A percentile compares a stretch with the other conserved stretches of the same genome.
Conservation (phyloP, 2,888 invertebrate species). For the Ormyrus rosae region DNA sequence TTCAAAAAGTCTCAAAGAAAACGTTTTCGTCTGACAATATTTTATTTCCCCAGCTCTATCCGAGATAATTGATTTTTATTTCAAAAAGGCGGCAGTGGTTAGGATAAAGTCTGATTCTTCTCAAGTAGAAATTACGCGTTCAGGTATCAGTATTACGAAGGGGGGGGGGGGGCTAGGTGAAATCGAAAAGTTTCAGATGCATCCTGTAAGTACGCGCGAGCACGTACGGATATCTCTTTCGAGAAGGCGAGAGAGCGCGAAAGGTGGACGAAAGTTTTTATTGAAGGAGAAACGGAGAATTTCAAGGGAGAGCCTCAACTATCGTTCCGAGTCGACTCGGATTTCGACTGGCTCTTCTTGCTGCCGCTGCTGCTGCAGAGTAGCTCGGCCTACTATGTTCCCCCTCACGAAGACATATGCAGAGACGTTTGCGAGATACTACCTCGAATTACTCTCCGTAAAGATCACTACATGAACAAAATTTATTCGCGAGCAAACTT, state of each 20-base stretch:
- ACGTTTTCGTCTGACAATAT: too few relatives aligned
- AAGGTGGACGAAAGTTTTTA: slow-evolving; percentile 40
- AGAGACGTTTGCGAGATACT: slow-evolving; percentile 23
- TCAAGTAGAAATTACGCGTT: slow-evolving; percentile 34
- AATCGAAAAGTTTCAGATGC: slow-evolving; percentile 46
- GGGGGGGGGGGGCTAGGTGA: neutral
- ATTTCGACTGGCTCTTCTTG: slow-evolving; percentile 11
- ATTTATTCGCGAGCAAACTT: slow-evolving; percentile 26
- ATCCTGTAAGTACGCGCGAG: slow-evolving; percentile 1
- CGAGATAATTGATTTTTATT: too few relatives aligned
- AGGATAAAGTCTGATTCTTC: slow-evolving; percentile 36
- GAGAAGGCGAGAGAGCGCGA: neutral
- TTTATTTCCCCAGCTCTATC: too few relatives aligned
- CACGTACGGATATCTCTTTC: slow-evolving; percentile 29
- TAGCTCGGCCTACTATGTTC: slow-evolving; percentile 17
- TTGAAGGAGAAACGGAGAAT: slow-evolving; percentile 26
- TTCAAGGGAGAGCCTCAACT: slow-evolving; percentile 4
- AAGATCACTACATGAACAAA: slow-evolving; percentile 6
- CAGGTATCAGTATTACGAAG: slow-evolving; percentile 19
- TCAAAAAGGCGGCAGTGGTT: neutral
- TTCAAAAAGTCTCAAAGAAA: too few relatives aligned
- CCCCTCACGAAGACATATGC: neutral
- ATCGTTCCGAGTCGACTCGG: neutral
- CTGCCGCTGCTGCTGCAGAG: neutral
- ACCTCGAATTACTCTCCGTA: slow-evolving; percentile 52